Evolutionary conservation across 2,797 vertebrate genomes (phyloP).

Genomic region (Micrastur ruficollis): DNA sequence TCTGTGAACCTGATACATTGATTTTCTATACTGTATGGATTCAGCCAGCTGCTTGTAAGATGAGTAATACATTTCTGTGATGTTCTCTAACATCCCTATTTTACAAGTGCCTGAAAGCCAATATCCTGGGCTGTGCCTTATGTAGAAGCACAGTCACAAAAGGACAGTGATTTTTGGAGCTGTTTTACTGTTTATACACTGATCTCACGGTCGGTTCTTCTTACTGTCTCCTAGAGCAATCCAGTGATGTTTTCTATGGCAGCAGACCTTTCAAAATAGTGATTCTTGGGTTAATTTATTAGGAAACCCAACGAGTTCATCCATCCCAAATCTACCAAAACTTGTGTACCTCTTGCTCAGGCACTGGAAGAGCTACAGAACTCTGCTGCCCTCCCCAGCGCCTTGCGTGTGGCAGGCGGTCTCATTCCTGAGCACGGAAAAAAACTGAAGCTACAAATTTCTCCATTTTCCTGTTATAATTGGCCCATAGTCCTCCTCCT

Average conservation of each 20-base stretch:
- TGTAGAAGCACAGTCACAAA: background rate
- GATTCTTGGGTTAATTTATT: background rate
- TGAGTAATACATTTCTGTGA: background rate
- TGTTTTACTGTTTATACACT: background rate
- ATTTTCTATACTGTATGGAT: background rate
- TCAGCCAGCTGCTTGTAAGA: background rate
- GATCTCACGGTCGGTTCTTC: background rate
- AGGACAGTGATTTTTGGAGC: background rate
- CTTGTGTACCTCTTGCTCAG: background rate
- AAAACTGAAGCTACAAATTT: background rate
- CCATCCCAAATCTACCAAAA: background rate
- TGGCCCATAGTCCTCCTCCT: background rate
- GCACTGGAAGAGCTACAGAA: background rate
- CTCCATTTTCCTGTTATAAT: background rate
- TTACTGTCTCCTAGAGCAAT: background rate
- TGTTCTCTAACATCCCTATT: background rate
- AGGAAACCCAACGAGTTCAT: background rate
- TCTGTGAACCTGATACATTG: background rate
- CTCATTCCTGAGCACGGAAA: background rate
- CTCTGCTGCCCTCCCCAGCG: background rate
- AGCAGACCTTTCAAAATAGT: background rate
- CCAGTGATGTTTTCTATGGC: background rate
- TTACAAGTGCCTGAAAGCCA: background rate
- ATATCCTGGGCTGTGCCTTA: background rate
- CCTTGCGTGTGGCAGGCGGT: fast-evolving